Percentiles rank a stretch among this genome's conserved stretches.
Conservation (phyloP, 2,888 invertebrate species). For the Ferrisia virgata region DNA sequence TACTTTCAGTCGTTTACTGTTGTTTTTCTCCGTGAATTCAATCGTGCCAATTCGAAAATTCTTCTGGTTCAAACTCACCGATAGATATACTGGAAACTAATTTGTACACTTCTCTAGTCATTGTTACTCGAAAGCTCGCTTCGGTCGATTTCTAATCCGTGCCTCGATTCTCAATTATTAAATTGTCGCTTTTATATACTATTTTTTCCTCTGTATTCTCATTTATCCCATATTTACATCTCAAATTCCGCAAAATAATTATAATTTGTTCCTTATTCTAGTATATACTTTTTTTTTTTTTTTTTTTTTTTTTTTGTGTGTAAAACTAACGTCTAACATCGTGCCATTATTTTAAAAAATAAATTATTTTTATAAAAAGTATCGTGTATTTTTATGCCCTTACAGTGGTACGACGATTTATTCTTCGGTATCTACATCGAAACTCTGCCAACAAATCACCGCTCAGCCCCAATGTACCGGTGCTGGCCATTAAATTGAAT, state of each 20-base stretch:
- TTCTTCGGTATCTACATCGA: background rate
- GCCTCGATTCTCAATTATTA: too few relatives aligned
- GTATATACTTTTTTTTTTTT: background rate
- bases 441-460: background rate
- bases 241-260: background rate
- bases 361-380: background rate
- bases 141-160: background rate
- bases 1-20: background rate
- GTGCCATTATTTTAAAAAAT: conserved; percentile 14
- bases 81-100: background rate
- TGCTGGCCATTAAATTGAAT: background rate
- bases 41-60: background rate
- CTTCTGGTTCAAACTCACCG: too few relatives aligned
- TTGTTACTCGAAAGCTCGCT: background rate
- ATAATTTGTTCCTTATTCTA: background rate
- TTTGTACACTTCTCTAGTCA: background rate
- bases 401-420: background rate
- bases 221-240: background rate
- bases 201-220: background rate
- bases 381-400: background rate
- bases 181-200: background rate
- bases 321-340: background rate
- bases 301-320: background rate
- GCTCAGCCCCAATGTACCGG: too few relatives aligned
- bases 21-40: background rate